Evolutionary conservation across 1,140 invertebrate species (phyloP).

Genomic region (Globodera rostochiensis): DNA sequence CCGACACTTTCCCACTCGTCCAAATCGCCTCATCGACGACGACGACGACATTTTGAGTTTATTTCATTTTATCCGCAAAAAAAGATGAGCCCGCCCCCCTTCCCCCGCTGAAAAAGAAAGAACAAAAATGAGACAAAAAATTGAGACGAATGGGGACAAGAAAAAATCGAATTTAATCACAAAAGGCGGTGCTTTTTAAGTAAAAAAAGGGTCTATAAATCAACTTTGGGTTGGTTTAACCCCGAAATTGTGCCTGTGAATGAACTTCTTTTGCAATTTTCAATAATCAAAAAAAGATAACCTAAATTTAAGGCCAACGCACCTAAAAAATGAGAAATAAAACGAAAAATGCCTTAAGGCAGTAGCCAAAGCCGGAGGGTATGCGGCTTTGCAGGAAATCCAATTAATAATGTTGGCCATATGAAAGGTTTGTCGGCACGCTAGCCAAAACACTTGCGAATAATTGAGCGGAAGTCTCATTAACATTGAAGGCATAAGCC

Average conservation of each 20-base stretch:
- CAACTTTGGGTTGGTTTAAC: too few species aligned
- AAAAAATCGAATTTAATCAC: not conserved
- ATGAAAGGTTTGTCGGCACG: not conserved
- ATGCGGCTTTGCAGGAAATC: not conserved
- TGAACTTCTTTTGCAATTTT: too few species aligned
- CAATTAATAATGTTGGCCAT: not conserved
- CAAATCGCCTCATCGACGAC: constrained; percentile 1
- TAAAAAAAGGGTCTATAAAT: too few species aligned
- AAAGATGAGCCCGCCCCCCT: not conserved
- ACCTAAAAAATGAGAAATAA: too few species aligned
- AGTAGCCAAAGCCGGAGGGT: too few species aligned
- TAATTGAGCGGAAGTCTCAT: not conserved
- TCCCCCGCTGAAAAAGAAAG: not conserved
- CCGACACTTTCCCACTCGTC: not conserved
- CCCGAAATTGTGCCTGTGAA: too few species aligned
- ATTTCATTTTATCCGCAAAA: constrained; percentile 7
- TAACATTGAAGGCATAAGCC: not conserved
- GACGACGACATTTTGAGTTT: constrained; percentile 3
- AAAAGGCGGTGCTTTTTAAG: too few species aligned
- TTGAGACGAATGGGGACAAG: not conserved
- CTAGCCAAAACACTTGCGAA: not conserved
- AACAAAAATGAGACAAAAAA: not conserved
- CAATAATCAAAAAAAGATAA: too few species aligned
- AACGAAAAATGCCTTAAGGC: too few species aligned
- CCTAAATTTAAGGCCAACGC: too few species aligned